Evolutionary conservation across 2,797 vertebrate genomes (phyloP).

Genomic region (Gastrophryne carolinensis): DNA sequence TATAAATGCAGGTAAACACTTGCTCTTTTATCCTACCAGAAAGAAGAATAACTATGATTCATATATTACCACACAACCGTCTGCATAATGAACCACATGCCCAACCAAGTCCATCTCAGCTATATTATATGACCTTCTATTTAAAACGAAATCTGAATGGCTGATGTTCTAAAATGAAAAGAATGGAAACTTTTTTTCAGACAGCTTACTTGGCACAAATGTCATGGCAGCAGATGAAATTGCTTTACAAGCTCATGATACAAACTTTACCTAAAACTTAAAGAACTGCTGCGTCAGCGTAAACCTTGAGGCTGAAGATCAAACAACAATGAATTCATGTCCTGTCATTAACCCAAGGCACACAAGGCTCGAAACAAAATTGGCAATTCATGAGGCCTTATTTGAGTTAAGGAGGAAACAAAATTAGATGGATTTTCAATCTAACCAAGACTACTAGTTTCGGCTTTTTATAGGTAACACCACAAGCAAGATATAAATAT

Average conservation of each 20-base stretch:
- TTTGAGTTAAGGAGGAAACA: constrained; percentile 31
- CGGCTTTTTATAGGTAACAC: neutral
- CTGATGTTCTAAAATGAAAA: constrained; percentile 34
- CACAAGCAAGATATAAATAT: neutral
- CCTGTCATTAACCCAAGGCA: constrained; percentile 26
- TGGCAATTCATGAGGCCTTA: constrained; percentile 13
- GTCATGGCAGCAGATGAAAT: constrained; percentile 36
- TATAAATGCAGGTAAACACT: too few species aligned
- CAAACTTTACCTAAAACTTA: constrained; percentile 42
- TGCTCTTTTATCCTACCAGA: too few species aligned
- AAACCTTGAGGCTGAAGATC: constrained; percentile 44
- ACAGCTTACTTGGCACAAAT: constrained; percentile 43
- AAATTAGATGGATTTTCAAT: constrained; percentile 12
- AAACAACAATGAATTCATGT: constrained; percentile 30
- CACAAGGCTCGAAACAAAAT: constrained; percentile 27
- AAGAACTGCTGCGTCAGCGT: constrained; percentile 32
- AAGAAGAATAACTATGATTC: too few species aligned
- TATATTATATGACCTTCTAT: constrained; percentile 33
- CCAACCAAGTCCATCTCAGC: constrained; percentile 30
- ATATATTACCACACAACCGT: neutral
- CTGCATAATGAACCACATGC: neutral
- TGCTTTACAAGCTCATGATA: constrained; percentile 44
- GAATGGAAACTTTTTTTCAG: constrained; percentile 40
- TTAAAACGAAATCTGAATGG: constrained; percentile 40
- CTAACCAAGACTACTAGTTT: neutral